Percentiles rank a stretch among this genome's conserved stretches.
Conservation (phyloP, 2,888 invertebrate species). For the Norana najaformis region DNA sequence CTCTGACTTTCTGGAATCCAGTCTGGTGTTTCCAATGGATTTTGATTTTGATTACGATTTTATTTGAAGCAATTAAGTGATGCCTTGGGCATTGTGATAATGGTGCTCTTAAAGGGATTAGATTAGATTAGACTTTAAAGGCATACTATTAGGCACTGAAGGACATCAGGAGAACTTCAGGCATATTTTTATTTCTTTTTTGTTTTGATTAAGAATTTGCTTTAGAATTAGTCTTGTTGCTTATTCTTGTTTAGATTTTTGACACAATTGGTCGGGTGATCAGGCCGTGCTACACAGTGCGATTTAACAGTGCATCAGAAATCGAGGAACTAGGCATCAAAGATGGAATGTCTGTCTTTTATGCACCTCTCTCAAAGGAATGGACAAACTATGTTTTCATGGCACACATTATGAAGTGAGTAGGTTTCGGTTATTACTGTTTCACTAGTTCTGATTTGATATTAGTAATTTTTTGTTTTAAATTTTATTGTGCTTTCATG, state of each 20-base stretch:
- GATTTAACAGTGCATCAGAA: slow-evolving; percentile 81
- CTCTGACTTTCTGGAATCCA: too few species aligned
- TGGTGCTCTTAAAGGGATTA: too few species aligned
- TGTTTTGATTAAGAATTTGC: slow-evolving; percentile 16
- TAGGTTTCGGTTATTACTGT: background rate
- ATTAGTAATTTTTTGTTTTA: background rate
- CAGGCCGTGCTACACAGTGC: slow-evolving; percentile 84
- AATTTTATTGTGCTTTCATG: background rate
- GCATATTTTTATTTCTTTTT: background rate
- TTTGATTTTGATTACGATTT: too few species aligned
- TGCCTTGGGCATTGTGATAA: too few species aligned
- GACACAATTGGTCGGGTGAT: slow-evolving; percentile 88
- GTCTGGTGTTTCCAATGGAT: too few species aligned
- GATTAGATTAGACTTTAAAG: too few species aligned
- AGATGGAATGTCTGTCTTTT: slow-evolving; percentile 77
- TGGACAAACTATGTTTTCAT: slow-evolving; percentile 64
- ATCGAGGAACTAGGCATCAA: slow-evolving; percentile 72
- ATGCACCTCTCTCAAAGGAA: slow-evolving; percentile 78
- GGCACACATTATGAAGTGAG: slow-evolving; percentile 47
- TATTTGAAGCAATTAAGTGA: too few species aligned
- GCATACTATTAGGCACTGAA: too few species aligned
- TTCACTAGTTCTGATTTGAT: background rate
- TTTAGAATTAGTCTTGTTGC: background rate
- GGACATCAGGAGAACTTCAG: too few species aligned
- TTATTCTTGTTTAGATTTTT: slow-evolving; percentile 68